These are phyloP conservation scores for Lepidurus packardi DNA, from an alignment of 1,140 invertebrate species.

Conservation along the genomic window DNA sequence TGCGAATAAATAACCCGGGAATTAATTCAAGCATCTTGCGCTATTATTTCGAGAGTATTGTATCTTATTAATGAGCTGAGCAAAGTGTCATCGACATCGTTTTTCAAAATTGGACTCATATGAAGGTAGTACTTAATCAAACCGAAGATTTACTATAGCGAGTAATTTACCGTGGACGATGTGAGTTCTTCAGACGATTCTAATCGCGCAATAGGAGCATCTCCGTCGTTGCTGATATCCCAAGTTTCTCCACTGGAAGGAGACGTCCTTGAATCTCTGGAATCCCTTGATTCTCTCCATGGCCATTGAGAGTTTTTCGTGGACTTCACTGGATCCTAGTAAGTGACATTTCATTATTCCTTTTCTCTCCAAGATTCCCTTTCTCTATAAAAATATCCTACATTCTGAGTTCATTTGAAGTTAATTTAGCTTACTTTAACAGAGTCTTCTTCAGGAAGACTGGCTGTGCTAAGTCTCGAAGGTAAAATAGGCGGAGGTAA, in stretches of 20 bases:
- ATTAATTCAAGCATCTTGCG: no score
- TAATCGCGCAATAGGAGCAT: conserved; percentile 26
- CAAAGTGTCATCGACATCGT: no score
- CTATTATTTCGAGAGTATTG: no score
- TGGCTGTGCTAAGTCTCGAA: conserved; percentile 2
- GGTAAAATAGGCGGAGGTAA: neutral
- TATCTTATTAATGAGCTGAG: no score
- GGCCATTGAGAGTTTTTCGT: conserved; percentile 22
- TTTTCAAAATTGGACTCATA: no score
- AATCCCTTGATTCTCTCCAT: conserved; percentile 7
- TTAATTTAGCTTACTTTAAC: neutral
- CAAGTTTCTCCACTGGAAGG: conserved; percentile 17
- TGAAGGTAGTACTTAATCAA: neutral
- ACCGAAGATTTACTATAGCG: neutral
- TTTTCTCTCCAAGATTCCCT: neutral
- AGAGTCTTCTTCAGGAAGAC: neutral
- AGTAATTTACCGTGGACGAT: conserved; percentile 23
- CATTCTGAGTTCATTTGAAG: neutral
- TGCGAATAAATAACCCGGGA: no score
- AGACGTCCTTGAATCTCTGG: conserved; percentile 14
- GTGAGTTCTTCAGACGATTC: conserved; percentile 34
- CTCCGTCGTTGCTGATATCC: conserved; percentile 4
- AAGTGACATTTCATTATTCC: neutral
- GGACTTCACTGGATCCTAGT: neutral
- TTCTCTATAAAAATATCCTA: no score